Evolutionary conservation across 2,797 vertebrate species (phyloP).

Genomic region (Sebastes itinus): DNA sequence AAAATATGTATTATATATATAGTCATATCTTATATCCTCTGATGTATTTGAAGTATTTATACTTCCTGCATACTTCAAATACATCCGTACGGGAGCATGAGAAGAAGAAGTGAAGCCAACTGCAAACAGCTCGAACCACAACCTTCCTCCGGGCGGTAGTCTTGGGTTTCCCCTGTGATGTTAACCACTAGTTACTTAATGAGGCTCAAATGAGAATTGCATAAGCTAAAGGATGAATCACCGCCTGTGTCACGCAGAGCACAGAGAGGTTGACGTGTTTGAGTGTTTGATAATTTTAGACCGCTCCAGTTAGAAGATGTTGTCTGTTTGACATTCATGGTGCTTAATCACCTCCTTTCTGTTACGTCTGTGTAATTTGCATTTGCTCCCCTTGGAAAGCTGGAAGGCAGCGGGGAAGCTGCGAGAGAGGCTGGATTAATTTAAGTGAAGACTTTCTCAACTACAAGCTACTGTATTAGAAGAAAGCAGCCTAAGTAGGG

Average conservation of each 20-base stretch:
- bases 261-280: constrained; percentile 17
- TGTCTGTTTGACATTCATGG: constrained; percentile 49
- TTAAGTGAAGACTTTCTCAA: constrained; percentile 54
- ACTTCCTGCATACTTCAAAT: background rate
- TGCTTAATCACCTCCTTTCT: constrained; percentile 54
- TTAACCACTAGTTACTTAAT: constrained; percentile 40
- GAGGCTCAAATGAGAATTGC: constrained; percentile 46
- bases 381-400: constrained; percentile 48
- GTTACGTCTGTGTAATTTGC: constrained; percentile 48
- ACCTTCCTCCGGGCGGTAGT: constrained; percentile 11
- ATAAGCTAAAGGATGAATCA: constrained; percentile 43
- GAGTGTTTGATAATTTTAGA: constrained; percentile 47
- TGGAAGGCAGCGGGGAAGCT: constrained; percentile 36
- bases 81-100: background rate
- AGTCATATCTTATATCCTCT: background rate
- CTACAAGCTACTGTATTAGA: constrained; percentile 41
- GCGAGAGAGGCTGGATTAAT: constrained; percentile 52
- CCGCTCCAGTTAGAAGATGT: constrained; percentile 25
- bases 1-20: background rate
- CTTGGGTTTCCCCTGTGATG: constrained; percentile 33
- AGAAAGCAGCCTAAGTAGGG: constrained; percentile 46
- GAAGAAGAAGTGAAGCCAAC: background rate
- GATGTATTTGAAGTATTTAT: background rate
- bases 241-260: constrained; percentile 4
- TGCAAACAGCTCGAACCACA: background rate